A percentile compares a stretch with the other conserved stretches of the same genome.
Conservation (phyloP, 2,888 invertebrate species). For the Andrena dorsata region DNA sequence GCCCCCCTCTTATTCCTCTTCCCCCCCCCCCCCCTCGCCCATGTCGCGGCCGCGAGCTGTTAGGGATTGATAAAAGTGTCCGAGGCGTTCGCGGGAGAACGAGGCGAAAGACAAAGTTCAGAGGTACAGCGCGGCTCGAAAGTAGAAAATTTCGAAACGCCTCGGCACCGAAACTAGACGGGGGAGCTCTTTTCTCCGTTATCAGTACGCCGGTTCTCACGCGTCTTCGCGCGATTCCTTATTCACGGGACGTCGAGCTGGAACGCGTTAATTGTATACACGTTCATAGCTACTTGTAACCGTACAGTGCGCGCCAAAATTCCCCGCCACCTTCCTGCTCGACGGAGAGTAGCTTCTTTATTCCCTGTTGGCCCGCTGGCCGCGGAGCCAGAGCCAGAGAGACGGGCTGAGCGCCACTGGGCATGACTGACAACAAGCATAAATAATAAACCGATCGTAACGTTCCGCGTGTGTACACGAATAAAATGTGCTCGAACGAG, state of each 20-base stretch:
- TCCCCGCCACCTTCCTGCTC: background rate
- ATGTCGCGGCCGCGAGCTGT: background rate
- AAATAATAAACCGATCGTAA: constrained; percentile 59
- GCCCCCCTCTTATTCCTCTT: no score
- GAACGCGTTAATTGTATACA: constrained; percentile 37
- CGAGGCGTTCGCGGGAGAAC: no score
- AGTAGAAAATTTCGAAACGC: background rate
- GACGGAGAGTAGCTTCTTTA: background rate
- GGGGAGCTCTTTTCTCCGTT: background rate
- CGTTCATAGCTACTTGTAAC: constrained; percentile 6
- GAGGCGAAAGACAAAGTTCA: no score
- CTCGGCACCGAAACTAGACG: background rate
- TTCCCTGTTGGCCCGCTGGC: no score
- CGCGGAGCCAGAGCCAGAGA: no score
- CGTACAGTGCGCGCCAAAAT: constrained; percentile 19
- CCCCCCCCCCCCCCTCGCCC: background rate
- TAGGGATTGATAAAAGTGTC: no score
- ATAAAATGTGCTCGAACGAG: constrained; percentile 51
- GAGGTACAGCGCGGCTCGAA: no score
- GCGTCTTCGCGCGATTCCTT: constrained; percentile 17
- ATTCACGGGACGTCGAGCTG: constrained; percentile 11
- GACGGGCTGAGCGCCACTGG: constrained; percentile 31
- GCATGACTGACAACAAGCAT: constrained; percentile 48
- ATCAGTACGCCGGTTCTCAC: constrained; percentile 13
- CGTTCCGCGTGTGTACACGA: constrained; percentile 50